Base-by-base conservation (phyloP, 1,140 invertebrate species). In the Battus philenor region DNA sequence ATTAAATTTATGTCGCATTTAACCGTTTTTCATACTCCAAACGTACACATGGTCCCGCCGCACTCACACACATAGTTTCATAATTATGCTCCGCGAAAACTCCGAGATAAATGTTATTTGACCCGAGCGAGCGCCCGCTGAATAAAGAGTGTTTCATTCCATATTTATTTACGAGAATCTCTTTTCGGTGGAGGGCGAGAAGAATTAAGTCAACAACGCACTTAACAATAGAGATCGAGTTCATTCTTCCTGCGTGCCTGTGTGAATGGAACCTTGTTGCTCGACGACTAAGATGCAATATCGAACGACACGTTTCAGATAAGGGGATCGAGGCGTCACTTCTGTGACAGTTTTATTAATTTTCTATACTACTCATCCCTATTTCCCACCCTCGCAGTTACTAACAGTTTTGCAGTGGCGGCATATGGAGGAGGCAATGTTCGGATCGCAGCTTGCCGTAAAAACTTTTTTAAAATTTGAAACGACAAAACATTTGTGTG, bases 311-410 rank as follows among this genome's bases (percentile, higher is more conserved):
- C n/a, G 9, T 6, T 31, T 4, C n/a, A 50, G 27, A 41, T 47
- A 47, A 74, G 74, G 74, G 78, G 62, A 52, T 55, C 50, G 64
- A 56, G 59, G 63, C 71, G 74, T 84, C 76, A 76, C 77, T 80
- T 73, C 58, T 74, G 82, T 80, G 90, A 91, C 90, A 90, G 89
- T 89, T 91, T 91, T 91, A 90, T 91, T 91, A 91, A 91, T 91
- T 91, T 89, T 86, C 85, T 87, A 87, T 88, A 86, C 86, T 82
- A 71, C 72, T 78, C 71, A 77, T 77, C 71, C 76, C 71, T 55
- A 70, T 72, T 73, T 72, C 77, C 69, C 76, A 78, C 79, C 79
- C 79, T 66, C 64, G 69, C 65, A 53, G 67, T 67, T 67, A 66
- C 54, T 58, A 66, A 76, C 60, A 47, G 47, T 53, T 49, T 52